Evolutionary conservation across 1,140 invertebrate species (phyloP), one percentile per base, ranked within the genome.

Genomic region (Nasonia longicornis): DNA sequence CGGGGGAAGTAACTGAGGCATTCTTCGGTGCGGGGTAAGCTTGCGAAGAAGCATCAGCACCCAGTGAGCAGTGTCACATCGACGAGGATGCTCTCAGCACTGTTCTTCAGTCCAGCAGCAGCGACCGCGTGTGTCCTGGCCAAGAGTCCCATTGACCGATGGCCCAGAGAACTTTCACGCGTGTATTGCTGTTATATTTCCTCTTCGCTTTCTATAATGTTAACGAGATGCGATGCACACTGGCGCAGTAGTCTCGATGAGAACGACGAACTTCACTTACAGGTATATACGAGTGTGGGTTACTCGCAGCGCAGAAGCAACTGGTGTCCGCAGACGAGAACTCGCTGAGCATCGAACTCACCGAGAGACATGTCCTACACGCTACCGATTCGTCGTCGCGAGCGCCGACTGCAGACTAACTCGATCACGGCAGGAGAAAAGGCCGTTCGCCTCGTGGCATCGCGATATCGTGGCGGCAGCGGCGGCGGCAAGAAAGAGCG

Each of bases 331-430:
- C 0, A 12, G 66, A 12, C 31, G 31, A 35, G 31, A 35, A 35
- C 66, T 20, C 66, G 66, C 66, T 67, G 22, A 16, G 72, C 72
- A 74, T 74, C 72, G 72, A 74, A 74, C 38, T 74, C 72, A 22
- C 72, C 72, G 72, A 38, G 70, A 16, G 26, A 35, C 66, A 69
- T 58, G 52, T 16, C 16, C 52, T 58, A 16, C 14, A 48, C 12
- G 12, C 7, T 29, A 26, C 11, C 67, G 67, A 20, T 45, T 20
- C 70, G 31, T 31, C 22, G 70, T 29, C 67, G 67, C 67, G 22
- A 14, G 69, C 16, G 70, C 42, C 70, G 22, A 29, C 48, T 8
- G 48, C 73, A 29, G 26, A 69, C 66, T 69, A 29, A 58, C 52
- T 58, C 16, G 52, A 35, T n/a, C 69, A 35, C 69, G 11, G 69